A percentile compares a stretch with the other conserved stretches of the same genome.
phyloP scores from a whole-genome alignment of 2,797 vertebrate species.

The Microctenopoma lineatum region DNA sequence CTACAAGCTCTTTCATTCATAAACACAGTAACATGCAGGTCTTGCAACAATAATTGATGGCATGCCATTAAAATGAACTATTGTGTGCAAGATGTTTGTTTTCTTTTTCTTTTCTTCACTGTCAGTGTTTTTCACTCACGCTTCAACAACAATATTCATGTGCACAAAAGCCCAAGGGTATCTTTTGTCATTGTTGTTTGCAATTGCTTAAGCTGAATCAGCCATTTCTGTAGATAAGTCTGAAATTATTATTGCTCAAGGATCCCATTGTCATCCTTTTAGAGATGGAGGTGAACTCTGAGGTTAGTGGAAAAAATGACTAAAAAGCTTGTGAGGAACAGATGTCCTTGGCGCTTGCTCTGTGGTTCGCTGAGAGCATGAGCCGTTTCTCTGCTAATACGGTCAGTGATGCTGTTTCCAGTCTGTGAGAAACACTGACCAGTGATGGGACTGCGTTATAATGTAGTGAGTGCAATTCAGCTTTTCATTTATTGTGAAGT shows the following conservation, averaged over 20 bases:
- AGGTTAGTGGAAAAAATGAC: slow-evolving; percentile 30
- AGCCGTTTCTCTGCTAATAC: slow-evolving; percentile 4
- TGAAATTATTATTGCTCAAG: slow-evolving; percentile 75
- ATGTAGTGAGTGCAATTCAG: slow-evolving; percentile 9
- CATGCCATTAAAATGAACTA: slow-evolving; percentile 56
- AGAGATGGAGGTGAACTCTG: slow-evolving; percentile 62
- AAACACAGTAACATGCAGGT: slow-evolving; percentile 33
- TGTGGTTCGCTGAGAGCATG: neutral
- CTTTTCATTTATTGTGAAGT: slow-evolving; percentile 4
- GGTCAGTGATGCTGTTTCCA: neutral
- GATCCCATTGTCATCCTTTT: slow-evolving; percentile 58
- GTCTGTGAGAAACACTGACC: neutral
- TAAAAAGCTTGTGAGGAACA: slow-evolving; percentile 17
- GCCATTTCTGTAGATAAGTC: slow-evolving; percentile 62
- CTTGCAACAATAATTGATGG: slow-evolving; percentile 54
- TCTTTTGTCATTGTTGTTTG: slow-evolving; percentile 70
- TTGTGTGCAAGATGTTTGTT: slow-evolving; percentile 60
- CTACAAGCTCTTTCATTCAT: slow-evolving; percentile 33
- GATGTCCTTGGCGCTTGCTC: neutral
- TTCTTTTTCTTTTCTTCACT: slow-evolving; percentile 51
- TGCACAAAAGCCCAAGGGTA: slow-evolving; percentile 75
- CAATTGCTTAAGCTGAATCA: slow-evolving; percentile 68
- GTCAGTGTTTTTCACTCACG: slow-evolving; percentile 59
- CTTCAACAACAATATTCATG: slow-evolving; percentile 59
- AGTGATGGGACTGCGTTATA: slow-evolving; percentile 6